Conservation (phyloP, 2,888 invertebrate genomes). For the Andrena fulva region DNA sequence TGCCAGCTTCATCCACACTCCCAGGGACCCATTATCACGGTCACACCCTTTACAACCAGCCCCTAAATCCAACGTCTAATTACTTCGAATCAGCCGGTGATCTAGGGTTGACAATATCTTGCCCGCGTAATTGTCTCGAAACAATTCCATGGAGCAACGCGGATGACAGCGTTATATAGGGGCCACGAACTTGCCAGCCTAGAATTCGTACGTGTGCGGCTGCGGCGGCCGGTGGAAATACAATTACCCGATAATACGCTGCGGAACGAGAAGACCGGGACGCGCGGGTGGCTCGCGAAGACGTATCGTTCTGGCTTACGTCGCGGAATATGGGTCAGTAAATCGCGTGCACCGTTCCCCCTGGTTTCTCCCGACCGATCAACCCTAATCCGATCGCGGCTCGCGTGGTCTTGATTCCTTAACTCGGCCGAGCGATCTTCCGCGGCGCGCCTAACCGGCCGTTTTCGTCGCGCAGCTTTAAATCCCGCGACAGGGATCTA, state of each 20-base stretch:
- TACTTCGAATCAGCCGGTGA: background rate
- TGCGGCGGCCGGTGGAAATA: constrained; percentile 14
- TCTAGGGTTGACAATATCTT: background rate
- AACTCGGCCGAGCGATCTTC: constrained; percentile 60
- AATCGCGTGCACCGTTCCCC: constrained; percentile 45
- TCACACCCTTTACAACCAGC: background rate
- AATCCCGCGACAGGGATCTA: constrained; percentile 47
- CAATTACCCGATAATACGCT: constrained; percentile 48
- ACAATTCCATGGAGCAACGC: background rate
- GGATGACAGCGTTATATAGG: background rate
- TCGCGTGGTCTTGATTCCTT: constrained; percentile 61
- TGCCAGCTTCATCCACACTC: background rate
- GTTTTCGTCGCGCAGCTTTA: constrained; percentile 42
- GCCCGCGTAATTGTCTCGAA: background rate
- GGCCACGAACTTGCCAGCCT: constrained; percentile 3
- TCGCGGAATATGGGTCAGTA: constrained; percentile 50
- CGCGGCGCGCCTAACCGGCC: constrained; percentile 38
- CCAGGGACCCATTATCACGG: background rate
- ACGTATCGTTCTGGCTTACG: constrained; percentile 31
- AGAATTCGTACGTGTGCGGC: constrained; percentile 9
- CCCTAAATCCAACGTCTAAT: background rate
- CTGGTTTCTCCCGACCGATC: constrained; percentile 39
- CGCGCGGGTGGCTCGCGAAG: background rate
- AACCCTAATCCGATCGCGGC: constrained; percentile 38
- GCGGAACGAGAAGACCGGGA: constrained; percentile 16